Percentiles rank a stretch among this genome's conserved stretches.
Conservation (phyloP, 2,888 invertebrate genomes). For the Phortica okadai region DNA sequence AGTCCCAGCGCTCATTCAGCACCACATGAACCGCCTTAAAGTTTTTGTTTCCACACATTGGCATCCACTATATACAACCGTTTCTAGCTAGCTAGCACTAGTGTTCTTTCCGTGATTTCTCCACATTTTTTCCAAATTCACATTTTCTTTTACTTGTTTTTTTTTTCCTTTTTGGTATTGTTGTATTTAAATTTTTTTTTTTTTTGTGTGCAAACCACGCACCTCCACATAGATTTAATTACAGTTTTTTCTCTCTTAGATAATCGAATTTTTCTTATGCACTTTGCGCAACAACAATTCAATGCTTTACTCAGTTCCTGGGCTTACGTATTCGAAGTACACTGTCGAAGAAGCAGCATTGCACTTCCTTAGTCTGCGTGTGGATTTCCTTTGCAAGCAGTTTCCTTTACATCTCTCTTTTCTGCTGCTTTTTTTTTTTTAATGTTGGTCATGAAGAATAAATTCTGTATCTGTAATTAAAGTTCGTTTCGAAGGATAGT, state of each 20-base stretch:
- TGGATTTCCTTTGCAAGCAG: conserved; percentile 67
- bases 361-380: conserved; percentile 71
- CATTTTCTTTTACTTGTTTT: conserved; percentile 13
- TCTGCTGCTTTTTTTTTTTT: conserved; percentile 35
- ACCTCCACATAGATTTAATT: conserved; percentile 72
- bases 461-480: conserved; percentile 69
- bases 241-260: conserved; percentile 73
- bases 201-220: conserved; percentile 49
- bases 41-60: no score
- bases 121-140: conserved; percentile 53
- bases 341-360: not conserved
- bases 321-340: not conserved
- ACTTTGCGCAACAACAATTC: conserved; percentile 35
- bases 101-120: conserved; percentile 74
- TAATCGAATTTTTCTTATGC: conserved; percentile 72
- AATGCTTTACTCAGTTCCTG: conserved; percentile 24
- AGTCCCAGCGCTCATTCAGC: no score
- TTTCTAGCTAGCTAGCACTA: conserved; percentile 68
- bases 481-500: conserved; percentile 62
- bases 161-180: conserved; percentile 17
- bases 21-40: no score
- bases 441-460: conserved; percentile 56
- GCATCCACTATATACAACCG: conserved; percentile 63
- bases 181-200: conserved; percentile 25
- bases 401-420: conserved; percentile 28